These are phyloP conservation scores for Alectura lathami DNA, from an alignment of 2,113 vertebrate genomes.

Conservation along the genomic window DNA sequence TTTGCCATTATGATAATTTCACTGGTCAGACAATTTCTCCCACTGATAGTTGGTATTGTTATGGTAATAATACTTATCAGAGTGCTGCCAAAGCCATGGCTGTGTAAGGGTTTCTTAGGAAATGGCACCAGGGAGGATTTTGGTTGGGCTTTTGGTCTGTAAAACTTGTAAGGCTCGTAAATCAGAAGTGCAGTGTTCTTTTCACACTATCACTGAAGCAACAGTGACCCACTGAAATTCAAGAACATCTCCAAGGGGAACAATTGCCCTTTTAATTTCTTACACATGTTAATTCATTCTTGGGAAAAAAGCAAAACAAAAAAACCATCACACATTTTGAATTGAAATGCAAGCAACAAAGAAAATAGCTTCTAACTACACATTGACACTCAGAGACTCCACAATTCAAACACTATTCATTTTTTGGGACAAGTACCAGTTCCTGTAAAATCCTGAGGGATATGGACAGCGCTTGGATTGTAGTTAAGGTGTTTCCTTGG, in stretches of 20 bases:
- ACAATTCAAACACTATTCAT: neutral
- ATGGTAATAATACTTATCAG: neutral
- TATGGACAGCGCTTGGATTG: neutral
- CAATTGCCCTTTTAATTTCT: neutral
- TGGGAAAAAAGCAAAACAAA: neutral
- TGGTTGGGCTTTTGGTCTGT: neutral
- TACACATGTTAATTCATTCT: neutral
- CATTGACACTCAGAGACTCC: neutral
- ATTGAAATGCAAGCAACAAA: neutral
- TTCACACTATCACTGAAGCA: neutral
- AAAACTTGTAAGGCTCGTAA: slow-evolving; percentile 11
- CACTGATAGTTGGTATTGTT: slow-evolving; percentile 62
- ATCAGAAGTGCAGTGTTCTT: neutral
- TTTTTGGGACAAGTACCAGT: neutral
- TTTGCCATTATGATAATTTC: slow-evolving; percentile 49
- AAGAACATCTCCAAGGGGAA: neutral
- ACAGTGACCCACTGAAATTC: neutral
- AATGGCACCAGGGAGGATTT: slow-evolving; percentile 7
- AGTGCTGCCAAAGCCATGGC: slow-evolving; percentile 33
- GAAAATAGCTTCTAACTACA: neutral
- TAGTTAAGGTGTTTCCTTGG: neutral
- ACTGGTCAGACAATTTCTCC: slow-evolving; percentile 31
- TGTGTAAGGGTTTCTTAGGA: slow-evolving; percentile 54
- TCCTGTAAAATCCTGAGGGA: neutral
- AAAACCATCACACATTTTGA: neutral